Conservation (phyloP, 2,797 vertebrate species). For the Meda fulgida region DNA sequence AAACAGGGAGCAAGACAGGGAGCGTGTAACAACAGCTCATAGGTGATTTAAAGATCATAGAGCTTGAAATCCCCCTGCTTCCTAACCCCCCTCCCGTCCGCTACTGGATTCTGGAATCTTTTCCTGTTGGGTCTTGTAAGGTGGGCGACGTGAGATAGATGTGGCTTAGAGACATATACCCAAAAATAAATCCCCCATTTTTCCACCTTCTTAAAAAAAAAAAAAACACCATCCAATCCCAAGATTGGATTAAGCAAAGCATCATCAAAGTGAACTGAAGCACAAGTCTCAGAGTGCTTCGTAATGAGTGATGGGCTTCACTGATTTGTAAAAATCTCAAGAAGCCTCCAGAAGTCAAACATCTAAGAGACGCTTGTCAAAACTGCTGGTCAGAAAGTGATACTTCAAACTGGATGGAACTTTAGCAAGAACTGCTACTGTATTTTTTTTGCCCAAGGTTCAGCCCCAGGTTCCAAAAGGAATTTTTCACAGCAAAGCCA, state of each 20-base stretch:
- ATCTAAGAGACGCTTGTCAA: conserved; percentile 21
- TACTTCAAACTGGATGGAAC: conserved; percentile 24
- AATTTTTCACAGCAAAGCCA: not conserved
- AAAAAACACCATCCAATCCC: conserved; percentile 33
- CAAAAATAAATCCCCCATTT: conserved; percentile 55
- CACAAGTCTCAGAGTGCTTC: conserved; percentile 20
- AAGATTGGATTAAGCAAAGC: not conserved
- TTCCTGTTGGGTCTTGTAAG: conserved; percentile 56
- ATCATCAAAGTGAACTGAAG: conserved; percentile 40
- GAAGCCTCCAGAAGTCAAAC: conserved; percentile 12
- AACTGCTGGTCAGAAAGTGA: conserved; percentile 42
- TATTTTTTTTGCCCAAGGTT: not conserved
- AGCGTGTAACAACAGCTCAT: conserved; percentile 59
- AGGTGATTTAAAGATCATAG: conserved; percentile 45
- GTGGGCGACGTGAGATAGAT: conserved; percentile 40
- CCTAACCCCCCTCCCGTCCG: conserved; percentile 22
- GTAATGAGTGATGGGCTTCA: conserved; percentile 42
- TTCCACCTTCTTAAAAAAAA: conserved; percentile 58
- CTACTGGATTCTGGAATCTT: conserved; percentile 43
- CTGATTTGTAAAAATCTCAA: conserved; percentile 32
- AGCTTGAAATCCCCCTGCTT: conserved; percentile 40
- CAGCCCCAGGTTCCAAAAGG: not conserved
- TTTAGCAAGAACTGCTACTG: conserved; percentile 33
- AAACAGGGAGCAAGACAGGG: conserved; percentile 42
- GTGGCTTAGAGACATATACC: conserved; percentile 31